Evolutionary conservation across 2,888 invertebrate species (phyloP).

Genomic region (Torymus aiolomorphi): DNA sequence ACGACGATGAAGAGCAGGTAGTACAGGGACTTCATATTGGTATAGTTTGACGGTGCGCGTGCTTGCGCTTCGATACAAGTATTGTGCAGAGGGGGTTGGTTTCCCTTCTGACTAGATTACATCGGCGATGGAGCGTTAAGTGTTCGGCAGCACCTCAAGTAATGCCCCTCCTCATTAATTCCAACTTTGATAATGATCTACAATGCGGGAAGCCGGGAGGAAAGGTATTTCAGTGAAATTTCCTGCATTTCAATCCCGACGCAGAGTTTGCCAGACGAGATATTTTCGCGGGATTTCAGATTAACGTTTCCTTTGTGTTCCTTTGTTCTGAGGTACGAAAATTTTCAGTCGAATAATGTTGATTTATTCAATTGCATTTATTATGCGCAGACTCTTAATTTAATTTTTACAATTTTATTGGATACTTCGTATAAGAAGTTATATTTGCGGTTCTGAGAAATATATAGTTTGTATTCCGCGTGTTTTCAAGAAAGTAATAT

Average conservation of each 20-base stretch:
- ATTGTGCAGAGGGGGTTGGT: background rate
- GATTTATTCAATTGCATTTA: too few relatives aligned
- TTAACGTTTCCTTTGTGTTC: too few relatives aligned
- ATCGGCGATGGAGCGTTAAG: conserved; percentile 40
- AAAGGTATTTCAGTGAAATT: conserved; percentile 7
- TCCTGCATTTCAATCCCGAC: background rate
- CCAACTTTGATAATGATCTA: conserved; percentile 45
- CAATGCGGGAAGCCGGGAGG: conserved; percentile 13
- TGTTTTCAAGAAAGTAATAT: too few relatives aligned
- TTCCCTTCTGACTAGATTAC: conserved; percentile 36
- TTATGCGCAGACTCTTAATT: too few relatives aligned
- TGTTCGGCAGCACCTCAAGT: conserved; percentile 29
- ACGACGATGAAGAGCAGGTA: conserved; percentile 44
- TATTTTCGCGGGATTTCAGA: too few relatives aligned
- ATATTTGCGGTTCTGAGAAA: too few relatives aligned
- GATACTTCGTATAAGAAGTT: too few relatives aligned
- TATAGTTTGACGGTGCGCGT: background rate
- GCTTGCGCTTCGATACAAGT: background rate
- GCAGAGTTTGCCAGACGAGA: too few relatives aligned
- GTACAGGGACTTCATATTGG: conserved; percentile 49
- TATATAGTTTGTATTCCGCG: too few relatives aligned
- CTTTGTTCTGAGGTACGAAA: too few relatives aligned
- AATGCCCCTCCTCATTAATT: conserved; percentile 51
- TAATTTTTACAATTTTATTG: too few relatives aligned
- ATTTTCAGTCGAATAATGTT: too few relatives aligned